These are phyloP conservation scores for Atlantisia rogersi DNA, from an alignment of 2,113 vertebrate genomes.

Conservation along the genomic window DNA sequence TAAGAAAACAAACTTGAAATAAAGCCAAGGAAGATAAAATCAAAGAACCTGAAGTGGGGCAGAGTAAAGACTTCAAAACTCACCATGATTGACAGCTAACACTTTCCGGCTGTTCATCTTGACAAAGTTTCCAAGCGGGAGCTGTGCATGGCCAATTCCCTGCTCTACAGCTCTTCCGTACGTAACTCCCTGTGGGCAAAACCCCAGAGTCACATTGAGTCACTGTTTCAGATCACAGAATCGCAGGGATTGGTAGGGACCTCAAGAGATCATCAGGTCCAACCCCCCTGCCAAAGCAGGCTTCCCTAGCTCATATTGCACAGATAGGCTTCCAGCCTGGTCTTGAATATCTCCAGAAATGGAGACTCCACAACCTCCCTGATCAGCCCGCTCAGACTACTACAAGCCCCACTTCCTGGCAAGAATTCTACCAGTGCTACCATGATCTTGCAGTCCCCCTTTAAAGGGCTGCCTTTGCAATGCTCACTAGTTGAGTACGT, in stretches of 20 bases:
- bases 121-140: constrained; percentile 91
- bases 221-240: neutral
- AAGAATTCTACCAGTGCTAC: neutral
- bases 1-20: neutral
- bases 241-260: too few species aligned
- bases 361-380: too few species aligned
- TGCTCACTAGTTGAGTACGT: neutral
- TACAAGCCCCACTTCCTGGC: neutral
- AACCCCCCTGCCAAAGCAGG: too few species aligned
- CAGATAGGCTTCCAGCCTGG: too few species aligned
- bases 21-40: neutral
- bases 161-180: constrained; percentile 86
- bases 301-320: too few species aligned
- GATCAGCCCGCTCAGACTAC: neutral
- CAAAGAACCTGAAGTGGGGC: neutral
- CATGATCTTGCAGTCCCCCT: neutral
- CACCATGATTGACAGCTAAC: constrained; percentile 95
- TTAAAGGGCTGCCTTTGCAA: neutral
- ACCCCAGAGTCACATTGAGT: neutral
- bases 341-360: too few species aligned
- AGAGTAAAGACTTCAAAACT: constrained; percentile 49
- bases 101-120: constrained; percentile 98
- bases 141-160: constrained; percentile 91
- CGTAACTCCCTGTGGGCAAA: constrained; percentile 85
- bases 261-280: too few species aligned